Base-by-base conservation (phyloP, 2,797 vertebrate genomes). In the Gouania willdenowi region DNA sequence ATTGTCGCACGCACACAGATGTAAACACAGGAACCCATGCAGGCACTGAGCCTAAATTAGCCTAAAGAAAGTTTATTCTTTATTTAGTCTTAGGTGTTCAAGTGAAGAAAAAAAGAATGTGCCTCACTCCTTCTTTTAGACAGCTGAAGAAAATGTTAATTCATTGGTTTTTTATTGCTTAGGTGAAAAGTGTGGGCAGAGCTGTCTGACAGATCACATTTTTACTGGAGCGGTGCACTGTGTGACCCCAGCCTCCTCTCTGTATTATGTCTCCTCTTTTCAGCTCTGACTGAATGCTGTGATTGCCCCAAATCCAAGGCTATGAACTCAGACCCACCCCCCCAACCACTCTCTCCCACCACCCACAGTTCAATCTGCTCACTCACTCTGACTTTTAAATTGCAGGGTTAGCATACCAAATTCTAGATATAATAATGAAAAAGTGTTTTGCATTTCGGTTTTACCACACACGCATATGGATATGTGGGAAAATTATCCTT, bases 61-160 rank as follows among this genome's bases (percentile, higher is more conserved):
- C 41, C 31, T 44, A 23, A 31, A 19, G 14, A 30, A 27, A 10
- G 66, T 71, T 67, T 52, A 34, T 49, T 52, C 30, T 52, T 20
- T 26, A 40, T 53, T 56, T 30, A 44, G 27, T 44, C 40, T 61
- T 26, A 24, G 23, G 24, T 22, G 5, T 11, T 46, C 51, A 35
- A 51, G 22, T 65, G 37, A 34, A 48, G 49, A 65, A 37, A 34
- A 48, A 15, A 28, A 39, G 41, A 20, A 35, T 28, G 46, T 8
- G 13, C 12, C 37, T 31, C 35, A 44, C 39, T 66, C 30, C 19
- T 20, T 23, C 38, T 51, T 56, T 62, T 30, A 56, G 52, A 56
- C 54, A 39, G 62, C 70, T 61, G 50, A 51, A 35, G 53, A 69
- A 71, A 75, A 78, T 81, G 66, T 69, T 81, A 82, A 86, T 83